Evolutionary conservation across 2,113 vertebrate species (phyloP).

Genomic region (Xenotilapia flavipinnis): DNA sequence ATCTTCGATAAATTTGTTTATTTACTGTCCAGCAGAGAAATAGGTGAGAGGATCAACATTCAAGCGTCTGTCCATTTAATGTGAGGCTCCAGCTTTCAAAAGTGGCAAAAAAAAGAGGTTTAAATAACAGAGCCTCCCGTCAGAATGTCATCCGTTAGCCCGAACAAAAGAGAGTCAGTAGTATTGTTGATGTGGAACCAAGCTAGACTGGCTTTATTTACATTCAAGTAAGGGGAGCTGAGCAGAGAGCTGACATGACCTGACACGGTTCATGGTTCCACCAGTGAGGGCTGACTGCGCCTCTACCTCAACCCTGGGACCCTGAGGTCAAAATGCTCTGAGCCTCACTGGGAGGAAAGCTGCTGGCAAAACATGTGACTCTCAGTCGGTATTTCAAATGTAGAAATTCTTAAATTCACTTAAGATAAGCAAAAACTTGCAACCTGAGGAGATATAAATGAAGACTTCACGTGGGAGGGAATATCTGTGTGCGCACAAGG

Average conservation of each 20-base stretch:
- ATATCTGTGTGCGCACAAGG: background rate
- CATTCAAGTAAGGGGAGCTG: slow-evolving; percentile 44
- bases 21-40: background rate
- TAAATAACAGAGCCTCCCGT: background rate
- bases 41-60: background rate
- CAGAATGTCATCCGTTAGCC: background rate
- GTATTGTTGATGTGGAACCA: slow-evolving; percentile 30
- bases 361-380: slow-evolving; percentile 52
- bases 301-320: slow-evolving; percentile 36
- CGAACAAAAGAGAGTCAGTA: background rate
- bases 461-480: slow-evolving; percentile 29
- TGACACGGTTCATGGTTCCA: slow-evolving; percentile 58
- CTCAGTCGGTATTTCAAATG: slow-evolving; percentile 15
- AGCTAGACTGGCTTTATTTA: slow-evolving; percentile 44
- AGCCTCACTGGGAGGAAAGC: slow-evolving; percentile 26
- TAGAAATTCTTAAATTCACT: slow-evolving; percentile 25
- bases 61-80: background rate
- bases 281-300: slow-evolving; percentile 33
- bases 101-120: background rate
- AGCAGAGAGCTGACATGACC: slow-evolving; percentile 51
- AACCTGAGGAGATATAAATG: background rate
- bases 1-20: background rate
- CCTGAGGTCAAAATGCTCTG: slow-evolving; percentile 45
- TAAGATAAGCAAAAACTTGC: slow-evolving; percentile 4
- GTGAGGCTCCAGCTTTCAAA: background rate